phyloP scores from a whole-genome alignment of 2,888 invertebrate species.

The Aspidiotus destructor region DNA sequence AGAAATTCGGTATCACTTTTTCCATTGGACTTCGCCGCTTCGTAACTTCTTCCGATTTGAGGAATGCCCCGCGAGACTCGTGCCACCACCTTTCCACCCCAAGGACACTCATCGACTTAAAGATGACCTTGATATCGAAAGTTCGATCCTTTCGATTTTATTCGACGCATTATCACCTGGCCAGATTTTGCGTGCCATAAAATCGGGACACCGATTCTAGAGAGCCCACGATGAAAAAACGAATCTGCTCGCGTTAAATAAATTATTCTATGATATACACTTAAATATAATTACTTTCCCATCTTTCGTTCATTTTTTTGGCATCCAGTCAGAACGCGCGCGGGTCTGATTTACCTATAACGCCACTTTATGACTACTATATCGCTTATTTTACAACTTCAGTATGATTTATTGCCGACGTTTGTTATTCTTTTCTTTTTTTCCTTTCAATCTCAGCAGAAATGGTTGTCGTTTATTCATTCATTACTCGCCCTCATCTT shows the following conservation, averaged over 20 bases:
- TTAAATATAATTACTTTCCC: slow-evolving; percentile 32
- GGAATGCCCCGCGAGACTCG: too few relatives aligned
- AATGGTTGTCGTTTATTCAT: background rate
- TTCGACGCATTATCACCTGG: too few relatives aligned
- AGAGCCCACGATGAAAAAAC: background rate
- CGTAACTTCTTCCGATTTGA: too few relatives aligned
- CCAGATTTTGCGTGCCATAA: too few relatives aligned
- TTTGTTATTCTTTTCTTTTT: background rate
- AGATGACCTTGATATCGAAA: too few relatives aligned
- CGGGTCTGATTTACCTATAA: slow-evolving; percentile 22
- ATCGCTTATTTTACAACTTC: slow-evolving; percentile 13
- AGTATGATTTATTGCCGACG: slow-evolving; percentile 22
- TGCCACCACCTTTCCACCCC: too few relatives aligned
- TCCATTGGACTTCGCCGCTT: too few relatives aligned
- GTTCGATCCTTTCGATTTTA: too few relatives aligned
- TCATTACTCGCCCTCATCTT: too few relatives aligned
- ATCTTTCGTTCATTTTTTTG: slow-evolving; percentile 24
- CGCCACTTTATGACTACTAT: slow-evolving; percentile 21
- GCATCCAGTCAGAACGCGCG: slow-evolving; percentile 9
- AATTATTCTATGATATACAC: slow-evolving; percentile 14
- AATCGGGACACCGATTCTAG: too few relatives aligned
- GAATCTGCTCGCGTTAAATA: slow-evolving; percentile 8
- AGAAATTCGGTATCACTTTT: background rate
- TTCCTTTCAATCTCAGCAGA: background rate
- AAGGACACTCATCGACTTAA: too few relatives aligned